Percentiles rank a stretch among this genome's conserved stretches.
Evolutionary conservation across 2,113 vertebrate genomes (phyloP).

Genomic region (Xenopus laevis): DNA sequence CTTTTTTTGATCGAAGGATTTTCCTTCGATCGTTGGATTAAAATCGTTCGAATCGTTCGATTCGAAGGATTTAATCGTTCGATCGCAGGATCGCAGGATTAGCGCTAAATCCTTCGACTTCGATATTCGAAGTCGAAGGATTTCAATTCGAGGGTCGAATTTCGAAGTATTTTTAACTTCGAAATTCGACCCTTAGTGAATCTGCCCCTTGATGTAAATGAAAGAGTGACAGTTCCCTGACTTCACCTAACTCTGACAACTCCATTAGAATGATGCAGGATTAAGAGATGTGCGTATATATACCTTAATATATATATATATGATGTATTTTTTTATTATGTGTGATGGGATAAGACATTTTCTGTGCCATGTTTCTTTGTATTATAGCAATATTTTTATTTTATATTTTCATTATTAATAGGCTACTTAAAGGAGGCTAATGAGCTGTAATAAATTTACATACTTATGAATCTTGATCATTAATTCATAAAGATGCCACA

Average conservation of each 20-base stretch:
- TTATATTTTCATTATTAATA: conserved; percentile 54
- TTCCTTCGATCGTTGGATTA: too few relatives aligned
- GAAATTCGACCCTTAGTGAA: too few relatives aligned
- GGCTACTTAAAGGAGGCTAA: conserved; percentile 51
- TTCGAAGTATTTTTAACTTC: too few relatives aligned
- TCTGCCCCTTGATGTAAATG: background rate
- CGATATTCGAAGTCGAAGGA: too few relatives aligned
- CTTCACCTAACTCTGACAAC: background rate
- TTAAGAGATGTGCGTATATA: background rate
- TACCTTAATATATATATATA: background rate
- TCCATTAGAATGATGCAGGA: background rate
- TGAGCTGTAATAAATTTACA: conserved; percentile 53
- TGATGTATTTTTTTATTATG: background rate
- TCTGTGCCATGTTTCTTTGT: conserved; percentile 37
- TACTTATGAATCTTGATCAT: conserved; percentile 47
- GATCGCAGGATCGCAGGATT: too few relatives aligned
- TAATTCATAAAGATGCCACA: conserved; percentile 47
- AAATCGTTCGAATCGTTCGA: too few relatives aligned
- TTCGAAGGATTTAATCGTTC: too few relatives aligned
- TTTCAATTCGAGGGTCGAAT: too few relatives aligned
- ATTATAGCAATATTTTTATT: conserved; percentile 53
- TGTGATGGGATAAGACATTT: conserved; percentile 22
- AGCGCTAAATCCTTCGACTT: too few relatives aligned
- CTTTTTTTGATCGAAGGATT: too few relatives aligned
- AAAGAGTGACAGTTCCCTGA: background rate